Evolutionary conservation across 2,113 vertebrate genomes (phyloP).

Genomic region (Grantiella picta): DNA sequence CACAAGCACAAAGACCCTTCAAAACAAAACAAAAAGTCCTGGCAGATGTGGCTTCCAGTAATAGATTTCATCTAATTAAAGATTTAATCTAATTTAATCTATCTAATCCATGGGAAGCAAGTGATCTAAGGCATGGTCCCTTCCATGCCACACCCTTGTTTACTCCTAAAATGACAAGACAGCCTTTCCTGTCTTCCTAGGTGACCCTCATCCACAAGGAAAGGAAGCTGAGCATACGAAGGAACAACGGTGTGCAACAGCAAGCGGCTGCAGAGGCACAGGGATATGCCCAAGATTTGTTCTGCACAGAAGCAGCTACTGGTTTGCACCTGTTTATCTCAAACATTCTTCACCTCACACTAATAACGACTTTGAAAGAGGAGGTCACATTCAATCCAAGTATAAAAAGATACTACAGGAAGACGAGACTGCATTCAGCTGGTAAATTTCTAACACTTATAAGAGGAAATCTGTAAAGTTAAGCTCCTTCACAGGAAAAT

Average conservation of each 20-base stretch:
- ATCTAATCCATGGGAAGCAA: not conserved
- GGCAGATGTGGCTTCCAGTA: not conserved
- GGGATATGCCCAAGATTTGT: accelerated
- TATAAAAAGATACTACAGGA: not conserved
- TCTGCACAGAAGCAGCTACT: not conserved
- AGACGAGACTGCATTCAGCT: not conserved
- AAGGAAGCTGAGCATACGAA: accelerated
- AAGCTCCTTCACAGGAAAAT: not conserved
- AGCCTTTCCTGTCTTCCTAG: not conserved
- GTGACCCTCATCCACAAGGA: not conserved
- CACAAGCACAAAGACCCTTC: not conserved
- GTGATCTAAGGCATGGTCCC: not conserved
- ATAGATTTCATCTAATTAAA: not conserved
- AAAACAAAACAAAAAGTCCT: not conserved
- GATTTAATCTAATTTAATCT: not conserved
- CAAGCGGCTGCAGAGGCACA: accelerated
- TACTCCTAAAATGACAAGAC: not conserved
- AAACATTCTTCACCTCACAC: not conserved
- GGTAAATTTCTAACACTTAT: not conserved
- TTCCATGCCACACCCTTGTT: not conserved
- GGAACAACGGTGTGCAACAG: not conserved
- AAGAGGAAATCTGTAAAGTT: not conserved
- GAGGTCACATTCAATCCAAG: not conserved
- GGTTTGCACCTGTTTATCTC: not conserved
- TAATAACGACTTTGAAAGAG: not conserved